phyloP scores from a whole-genome alignment of 2,888 invertebrate genomes.

The Plebejus argus region DNA sequence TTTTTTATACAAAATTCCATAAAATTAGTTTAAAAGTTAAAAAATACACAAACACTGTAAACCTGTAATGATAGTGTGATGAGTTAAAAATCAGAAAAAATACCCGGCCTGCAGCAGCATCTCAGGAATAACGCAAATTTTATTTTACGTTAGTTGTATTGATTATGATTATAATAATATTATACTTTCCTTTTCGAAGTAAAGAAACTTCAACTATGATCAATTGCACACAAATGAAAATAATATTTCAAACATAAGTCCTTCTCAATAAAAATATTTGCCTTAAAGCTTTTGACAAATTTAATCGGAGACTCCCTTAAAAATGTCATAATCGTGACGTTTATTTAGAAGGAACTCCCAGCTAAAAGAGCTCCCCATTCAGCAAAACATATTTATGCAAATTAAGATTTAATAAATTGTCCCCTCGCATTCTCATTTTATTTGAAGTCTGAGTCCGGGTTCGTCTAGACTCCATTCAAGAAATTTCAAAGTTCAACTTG shows the following conservation, averaged over 20 bases:
- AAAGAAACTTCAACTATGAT: neutral
- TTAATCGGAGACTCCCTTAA: neutral
- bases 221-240: neutral
- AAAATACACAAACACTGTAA: too few relatives aligned
- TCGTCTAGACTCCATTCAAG: conserved; percentile 28
- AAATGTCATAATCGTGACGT: conserved; percentile 5
- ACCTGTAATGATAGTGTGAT: too few relatives aligned
- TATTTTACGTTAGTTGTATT: neutral
- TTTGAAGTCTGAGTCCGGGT: neutral
- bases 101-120: too few relatives aligned
- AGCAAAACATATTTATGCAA: conserved; percentile 27
- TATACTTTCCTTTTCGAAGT: neutral
- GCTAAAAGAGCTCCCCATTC: conserved; percentile 17
- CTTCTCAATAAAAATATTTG: conserved; percentile 8
- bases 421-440: conserved; percentile 22
- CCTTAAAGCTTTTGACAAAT: conserved; percentile 11
- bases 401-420: conserved; percentile 29
- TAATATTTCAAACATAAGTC: neutral
- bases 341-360: neutral
- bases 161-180: too few relatives aligned
- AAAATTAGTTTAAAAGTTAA: too few relatives aligned
- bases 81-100: too few relatives aligned
- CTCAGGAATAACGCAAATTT: neutral
- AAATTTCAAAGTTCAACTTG: conserved; percentile 24
- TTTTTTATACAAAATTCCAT: too few relatives aligned